Percentiles rank a stretch among this genome's conserved stretches.
phyloP scores from a whole-genome alignment of 2,888 invertebrate species.

The Idaea dimidiata region DNA sequence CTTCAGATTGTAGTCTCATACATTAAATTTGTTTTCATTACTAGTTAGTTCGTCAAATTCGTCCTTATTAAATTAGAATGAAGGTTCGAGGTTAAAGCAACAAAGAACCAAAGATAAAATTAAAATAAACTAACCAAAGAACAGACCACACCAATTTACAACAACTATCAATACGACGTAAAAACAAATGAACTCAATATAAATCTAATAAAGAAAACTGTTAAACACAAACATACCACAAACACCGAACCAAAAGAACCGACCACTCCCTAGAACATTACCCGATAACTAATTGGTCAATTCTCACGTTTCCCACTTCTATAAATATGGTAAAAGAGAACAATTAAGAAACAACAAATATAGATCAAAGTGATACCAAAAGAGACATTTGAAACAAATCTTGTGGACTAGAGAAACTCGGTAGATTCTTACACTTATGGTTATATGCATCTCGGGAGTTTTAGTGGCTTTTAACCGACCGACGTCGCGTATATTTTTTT shows the following conservation, averaged over 20 bases:
- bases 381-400: neutral
- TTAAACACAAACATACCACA: neutral
- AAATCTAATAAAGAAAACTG: neutral
- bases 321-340: conserved; percentile 1
- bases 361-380: conserved; percentile 1
- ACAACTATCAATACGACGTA: neutral
- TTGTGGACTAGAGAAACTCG: neutral
- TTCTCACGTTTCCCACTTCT: conserved; percentile 1
- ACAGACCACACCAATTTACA: neutral
- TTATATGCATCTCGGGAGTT: neutral
- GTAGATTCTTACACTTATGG: neutral
- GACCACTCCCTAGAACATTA: neutral
- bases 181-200: neutral
- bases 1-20: too few relatives aligned
- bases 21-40: too few relatives aligned
- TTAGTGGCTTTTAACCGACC: neutral
- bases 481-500: too few relatives aligned
- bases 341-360: neutral
- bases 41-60: too few relatives aligned
- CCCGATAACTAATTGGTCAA: neutral
- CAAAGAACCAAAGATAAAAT: too few relatives aligned
- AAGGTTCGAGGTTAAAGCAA: too few relatives aligned
- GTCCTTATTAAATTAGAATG: too few relatives aligned
- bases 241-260: neutral
- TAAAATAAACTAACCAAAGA: neutral